Conservation (phyloP, 2,888 invertebrate genomes). For the Brachypalpus laphriformis region DNA sequence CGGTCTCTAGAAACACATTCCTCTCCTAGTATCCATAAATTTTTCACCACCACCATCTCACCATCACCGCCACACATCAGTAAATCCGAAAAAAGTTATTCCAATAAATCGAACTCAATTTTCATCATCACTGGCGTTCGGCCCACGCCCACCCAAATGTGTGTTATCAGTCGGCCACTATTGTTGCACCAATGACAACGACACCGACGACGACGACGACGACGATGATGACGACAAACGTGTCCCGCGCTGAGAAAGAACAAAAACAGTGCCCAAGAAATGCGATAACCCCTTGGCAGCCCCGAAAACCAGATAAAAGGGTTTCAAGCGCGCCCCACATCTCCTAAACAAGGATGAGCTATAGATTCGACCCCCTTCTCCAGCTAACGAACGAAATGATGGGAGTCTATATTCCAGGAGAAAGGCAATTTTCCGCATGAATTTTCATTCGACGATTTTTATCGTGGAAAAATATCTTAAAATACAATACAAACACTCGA, state of each 20-base stretch:
- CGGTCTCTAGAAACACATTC: constrained; percentile 22
- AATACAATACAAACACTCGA: constrained; percentile 67
- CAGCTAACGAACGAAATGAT: constrained; percentile 11
- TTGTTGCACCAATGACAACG: constrained; percentile 58
- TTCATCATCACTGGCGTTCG: constrained; percentile 63
- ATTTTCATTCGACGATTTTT: constrained; percentile 63
- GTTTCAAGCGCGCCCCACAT: neutral
- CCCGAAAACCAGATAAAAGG: constrained; percentile 37
- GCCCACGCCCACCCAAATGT: neutral
- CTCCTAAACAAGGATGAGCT: constrained; percentile 53
- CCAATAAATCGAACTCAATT: constrained; percentile 72
- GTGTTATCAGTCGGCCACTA: constrained; percentile 46
- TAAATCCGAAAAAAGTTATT: constrained; percentile 47
- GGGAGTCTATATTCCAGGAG: constrained; percentile 39
- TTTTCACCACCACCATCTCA: neutral
- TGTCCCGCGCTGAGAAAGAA: neutral
- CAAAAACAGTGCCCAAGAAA: neutral
- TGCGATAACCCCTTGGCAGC: constrained; percentile 42
- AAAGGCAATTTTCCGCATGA: constrained; percentile 72
- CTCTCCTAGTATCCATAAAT: constrained; percentile 25
- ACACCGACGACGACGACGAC: neutral
- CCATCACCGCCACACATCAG: neutral
- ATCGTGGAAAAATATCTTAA: constrained; percentile 64
- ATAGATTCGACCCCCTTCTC: neutral
- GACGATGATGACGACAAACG: too few species aligned